A percentile compares a stretch with the other conserved stretches of the same genome.
phyloP scores from a whole-genome alignment of 2,113 vertebrate species.

The Mungos mungo region DNA sequence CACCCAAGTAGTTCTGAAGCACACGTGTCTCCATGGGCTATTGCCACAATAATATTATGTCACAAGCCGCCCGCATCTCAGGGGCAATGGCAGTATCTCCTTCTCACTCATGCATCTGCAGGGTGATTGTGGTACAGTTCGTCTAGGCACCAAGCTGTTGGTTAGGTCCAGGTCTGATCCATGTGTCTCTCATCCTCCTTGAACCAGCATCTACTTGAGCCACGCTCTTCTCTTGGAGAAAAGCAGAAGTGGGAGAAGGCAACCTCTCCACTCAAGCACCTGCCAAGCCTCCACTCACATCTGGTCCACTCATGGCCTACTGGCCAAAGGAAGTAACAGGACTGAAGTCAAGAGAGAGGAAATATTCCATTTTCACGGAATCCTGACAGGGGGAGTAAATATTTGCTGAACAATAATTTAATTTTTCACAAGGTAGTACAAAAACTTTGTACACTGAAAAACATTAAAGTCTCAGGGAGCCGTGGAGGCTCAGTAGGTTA shows the following conservation, averaged over 20 bases:
- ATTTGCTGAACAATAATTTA: neutral
- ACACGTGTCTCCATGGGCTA: neutral
- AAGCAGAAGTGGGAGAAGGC: neutral
- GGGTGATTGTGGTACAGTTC: neutral
- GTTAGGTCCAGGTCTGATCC: neutral
- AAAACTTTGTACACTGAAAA: constrained; percentile 9
- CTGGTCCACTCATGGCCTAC: neutral
- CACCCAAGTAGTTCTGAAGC: neutral
- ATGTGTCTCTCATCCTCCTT: neutral
- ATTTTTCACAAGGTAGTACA: neutral
- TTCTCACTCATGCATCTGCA: neutral
- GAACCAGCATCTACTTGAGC: neutral
- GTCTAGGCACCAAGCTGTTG: neutral
- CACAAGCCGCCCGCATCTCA: neutral
- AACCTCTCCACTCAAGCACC: neutral
- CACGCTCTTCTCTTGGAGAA: neutral
- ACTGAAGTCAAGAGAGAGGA: neutral
- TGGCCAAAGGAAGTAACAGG: neutral
- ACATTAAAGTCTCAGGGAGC: neutral
- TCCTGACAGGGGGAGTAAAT: neutral
- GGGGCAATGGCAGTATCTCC: neutral
- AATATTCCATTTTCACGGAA: neutral
- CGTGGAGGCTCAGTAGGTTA: too few relatives aligned
- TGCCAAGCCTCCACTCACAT: neutral
- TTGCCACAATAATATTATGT: neutral